These are phyloP conservation scores for Acanthurus tractus DNA, from an alignment of 2,797 vertebrate species.

Conservation along the genomic window DNA sequence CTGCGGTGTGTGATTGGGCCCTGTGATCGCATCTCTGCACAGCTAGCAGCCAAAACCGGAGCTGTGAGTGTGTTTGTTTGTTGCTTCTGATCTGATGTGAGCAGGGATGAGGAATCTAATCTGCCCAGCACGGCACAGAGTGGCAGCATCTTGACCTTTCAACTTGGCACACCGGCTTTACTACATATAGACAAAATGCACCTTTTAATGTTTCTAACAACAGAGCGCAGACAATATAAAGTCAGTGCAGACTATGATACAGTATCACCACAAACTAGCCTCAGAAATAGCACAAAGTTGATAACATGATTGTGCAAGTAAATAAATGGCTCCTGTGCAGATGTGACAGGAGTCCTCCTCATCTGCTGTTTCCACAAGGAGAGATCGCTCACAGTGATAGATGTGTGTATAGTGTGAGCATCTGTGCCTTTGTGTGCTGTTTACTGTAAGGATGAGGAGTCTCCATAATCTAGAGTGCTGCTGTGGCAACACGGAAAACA, in stretches of 20 bases:
- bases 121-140: conserved; percentile 49
- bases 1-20: conserved; percentile 36
- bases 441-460: conserved; percentile 71
- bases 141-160: conserved; percentile 42
- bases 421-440: conserved; percentile 71
- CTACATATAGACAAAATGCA: neutral
- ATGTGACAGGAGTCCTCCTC: conserved; percentile 52
- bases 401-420: conserved; percentile 69
- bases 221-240: neutral
- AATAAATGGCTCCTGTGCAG: conserved; percentile 45
- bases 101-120: conserved; percentile 62
- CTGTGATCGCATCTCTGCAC: conserved; percentile 52
- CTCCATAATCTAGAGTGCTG: conserved; percentile 71
- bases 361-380: conserved; percentile 66
- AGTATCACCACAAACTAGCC: neutral
- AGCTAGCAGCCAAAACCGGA: conserved; percentile 28
- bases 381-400: conserved; percentile 65
- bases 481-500: conserved; percentile 72
- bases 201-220: neutral
- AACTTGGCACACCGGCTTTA: conserved; percentile 15
- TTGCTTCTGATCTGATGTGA: conserved; percentile 59
- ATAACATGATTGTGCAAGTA: conserved; percentile 31
- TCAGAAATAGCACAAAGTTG: neutral
- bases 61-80: conserved; percentile 33
- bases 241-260: neutral